These are phyloP conservation scores for Cantharis rustica DNA, from an alignment of 2,888 invertebrate species.

Conservation along the genomic window DNA sequence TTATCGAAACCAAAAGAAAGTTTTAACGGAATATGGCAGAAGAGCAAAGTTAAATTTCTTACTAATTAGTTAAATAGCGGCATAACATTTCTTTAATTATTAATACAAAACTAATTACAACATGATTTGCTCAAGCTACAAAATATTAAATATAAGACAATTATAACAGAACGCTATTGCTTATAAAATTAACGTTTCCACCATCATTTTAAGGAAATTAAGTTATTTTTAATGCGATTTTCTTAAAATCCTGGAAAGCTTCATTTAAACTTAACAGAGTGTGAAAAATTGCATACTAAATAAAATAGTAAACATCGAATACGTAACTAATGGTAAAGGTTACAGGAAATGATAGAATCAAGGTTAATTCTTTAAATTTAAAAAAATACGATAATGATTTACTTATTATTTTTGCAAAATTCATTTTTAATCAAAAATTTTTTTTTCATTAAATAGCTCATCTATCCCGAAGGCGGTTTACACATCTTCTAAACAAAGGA, in stretches of 20 bases:
- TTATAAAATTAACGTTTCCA: neutral
- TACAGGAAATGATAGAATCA: neutral
- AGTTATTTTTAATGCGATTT: neutral
- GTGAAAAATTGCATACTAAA: neutral
- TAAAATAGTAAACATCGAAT: neutral
- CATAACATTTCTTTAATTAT: neutral
- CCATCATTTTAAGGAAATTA: neutral
- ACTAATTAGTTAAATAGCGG: neutral
- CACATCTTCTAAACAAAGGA: too few species aligned
- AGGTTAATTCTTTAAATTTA: neutral
- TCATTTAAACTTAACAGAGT: neutral
- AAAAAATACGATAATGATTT: neutral
- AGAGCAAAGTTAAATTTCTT: neutral
- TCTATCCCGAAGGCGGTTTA: too few species aligned
- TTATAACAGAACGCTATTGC: neutral
- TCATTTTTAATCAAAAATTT: too few species aligned
- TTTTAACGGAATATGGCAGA: neutral
- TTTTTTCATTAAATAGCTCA: too few species aligned
- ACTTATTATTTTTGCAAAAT: too few species aligned
- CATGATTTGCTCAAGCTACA: neutral
- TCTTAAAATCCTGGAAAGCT: neutral
- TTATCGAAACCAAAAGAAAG: neutral
- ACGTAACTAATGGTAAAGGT: neutral
- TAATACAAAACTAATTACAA: neutral
- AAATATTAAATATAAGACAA: neutral